These are phyloP conservation scores for Coenonympha glycerion DNA, from an alignment of 2,888 invertebrate species.

Conservation along the genomic window DNA sequence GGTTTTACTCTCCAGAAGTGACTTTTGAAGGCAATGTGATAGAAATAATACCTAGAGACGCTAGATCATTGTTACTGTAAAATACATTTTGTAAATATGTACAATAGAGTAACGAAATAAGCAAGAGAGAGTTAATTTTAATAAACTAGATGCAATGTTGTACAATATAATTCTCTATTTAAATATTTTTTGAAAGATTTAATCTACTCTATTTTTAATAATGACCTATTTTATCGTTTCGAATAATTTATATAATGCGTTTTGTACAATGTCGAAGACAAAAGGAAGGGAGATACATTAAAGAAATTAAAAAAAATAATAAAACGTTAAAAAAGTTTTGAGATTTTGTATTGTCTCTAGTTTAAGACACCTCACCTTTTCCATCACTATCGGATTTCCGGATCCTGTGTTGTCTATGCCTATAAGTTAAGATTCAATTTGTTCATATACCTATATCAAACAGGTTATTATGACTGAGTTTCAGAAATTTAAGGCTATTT, in stretches of 20 bases:
- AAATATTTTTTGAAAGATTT: slow-evolving; percentile 72
- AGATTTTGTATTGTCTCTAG: slow-evolving; percentile 62
- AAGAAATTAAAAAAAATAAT: slow-evolving; percentile 74
- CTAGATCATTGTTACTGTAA: slow-evolving; percentile 76
- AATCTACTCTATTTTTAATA: slow-evolving; percentile 74
- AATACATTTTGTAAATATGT: slow-evolving; percentile 74
- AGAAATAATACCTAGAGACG: slow-evolving; percentile 74
- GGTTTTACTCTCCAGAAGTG: slow-evolving; percentile 28
- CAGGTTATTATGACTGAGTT: too few relatives aligned
- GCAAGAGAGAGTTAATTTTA: slow-evolving; percentile 64
- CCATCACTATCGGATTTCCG: slow-evolving; percentile 53
- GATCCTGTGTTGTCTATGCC: slow-evolving; percentile 52
- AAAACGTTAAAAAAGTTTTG: slow-evolving; percentile 66
- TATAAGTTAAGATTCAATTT: slow-evolving; percentile 43
- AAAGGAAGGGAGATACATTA: slow-evolving; percentile 66
- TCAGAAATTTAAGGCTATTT: too few relatives aligned
- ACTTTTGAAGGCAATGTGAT: slow-evolving; percentile 63
- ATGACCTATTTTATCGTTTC: slow-evolving; percentile 74
- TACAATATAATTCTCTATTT: slow-evolving; percentile 73
- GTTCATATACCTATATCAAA: too few relatives aligned
- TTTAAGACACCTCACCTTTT: slow-evolving; percentile 44
- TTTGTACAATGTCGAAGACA: slow-evolving; percentile 70
- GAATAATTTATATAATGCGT: slow-evolving; percentile 74
- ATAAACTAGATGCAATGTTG: slow-evolving; percentile 73
- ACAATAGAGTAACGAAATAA: slow-evolving; percentile 68